Base-by-base conservation (phyloP, 2,113 vertebrate genomes). In the Ceuthmochares aereus region DNA sequence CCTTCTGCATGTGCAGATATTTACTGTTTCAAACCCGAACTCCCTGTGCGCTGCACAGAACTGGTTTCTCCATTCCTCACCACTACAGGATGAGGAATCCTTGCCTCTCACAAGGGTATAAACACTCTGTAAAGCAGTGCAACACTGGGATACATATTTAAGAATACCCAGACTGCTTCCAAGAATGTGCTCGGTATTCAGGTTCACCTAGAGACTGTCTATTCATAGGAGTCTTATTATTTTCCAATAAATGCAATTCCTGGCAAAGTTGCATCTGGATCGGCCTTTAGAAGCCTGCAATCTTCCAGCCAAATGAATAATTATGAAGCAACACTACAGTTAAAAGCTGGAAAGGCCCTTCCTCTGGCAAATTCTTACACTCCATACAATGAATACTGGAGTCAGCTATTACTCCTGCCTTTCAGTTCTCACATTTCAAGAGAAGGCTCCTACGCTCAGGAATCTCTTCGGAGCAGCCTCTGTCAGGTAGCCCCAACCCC, bases 221-320 rank as follows among this genome's bases (percentile, higher is more conserved):
- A 70, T 56, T 66, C 74, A 66, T 4, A 72, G 56, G 14, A 87
- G 36, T 58, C 83, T 80, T 83, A 85, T 66, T 95, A 55, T 95
- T 85, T 79, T 73, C 83, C 86, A 79, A 89, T 83, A 90, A 94
- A 91, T 75, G 69, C 59, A 82, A n/a, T 92, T 87, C 83, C 83
- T 96, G 89, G 92, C 91, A 81, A 80, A 92, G 58, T 2, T 70
- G 70, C 70, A 91, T 83, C 73, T 86, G 79, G 64, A 37, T 88
- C 84, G 80, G 60, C 64, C 43, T 93, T 70, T 49, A 84, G 72
- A 86, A 81, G 66, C 11, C 73, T 60, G 79, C 79, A 93, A 68
- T 84, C 89, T 93, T 95, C 85, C 90, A 93, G 84, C 88, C 83
- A 87, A 88, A 88, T 62, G 62, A 92, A 56, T 89, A 90, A 84